phyloP scores from a whole-genome alignment of 2,113 vertebrate genomes.

The Pterocles gutturalis region DNA sequence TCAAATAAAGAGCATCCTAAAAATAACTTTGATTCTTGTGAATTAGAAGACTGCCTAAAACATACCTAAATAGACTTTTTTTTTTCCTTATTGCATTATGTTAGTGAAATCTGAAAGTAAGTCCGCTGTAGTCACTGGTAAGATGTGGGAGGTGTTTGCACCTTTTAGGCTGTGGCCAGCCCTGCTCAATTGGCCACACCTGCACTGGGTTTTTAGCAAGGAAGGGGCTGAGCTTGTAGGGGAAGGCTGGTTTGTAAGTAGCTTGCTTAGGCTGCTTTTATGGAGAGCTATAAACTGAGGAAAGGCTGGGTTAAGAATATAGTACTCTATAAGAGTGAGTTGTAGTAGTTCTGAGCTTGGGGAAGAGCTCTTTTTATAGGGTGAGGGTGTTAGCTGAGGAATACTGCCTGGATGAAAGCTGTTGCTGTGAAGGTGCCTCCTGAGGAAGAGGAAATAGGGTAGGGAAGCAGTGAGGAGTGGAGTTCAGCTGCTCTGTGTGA shows the following conservation, averaged over 20 bases:
- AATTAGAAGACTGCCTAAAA: background rate
- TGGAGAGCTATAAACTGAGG: background rate
- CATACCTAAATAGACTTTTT: background rate
- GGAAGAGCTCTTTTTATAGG: background rate
- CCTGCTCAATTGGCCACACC: background rate
- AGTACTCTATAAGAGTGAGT: background rate
- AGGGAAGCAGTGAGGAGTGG: background rate
- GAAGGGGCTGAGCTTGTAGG: background rate
- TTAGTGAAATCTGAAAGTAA: background rate
- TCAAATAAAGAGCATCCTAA: background rate
- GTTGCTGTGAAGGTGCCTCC: background rate
- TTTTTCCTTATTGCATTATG: background rate
- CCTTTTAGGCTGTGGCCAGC: background rate
- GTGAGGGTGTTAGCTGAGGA: background rate
- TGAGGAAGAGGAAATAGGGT: background rate
- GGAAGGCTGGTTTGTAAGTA: background rate
- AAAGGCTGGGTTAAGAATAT: background rate
- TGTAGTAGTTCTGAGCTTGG: background rate
- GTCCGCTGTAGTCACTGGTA: background rate
- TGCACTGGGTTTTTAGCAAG: background rate
- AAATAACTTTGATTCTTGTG: background rate
- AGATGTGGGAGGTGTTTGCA: background rate
- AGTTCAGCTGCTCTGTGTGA: background rate
- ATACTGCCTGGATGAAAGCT: background rate
- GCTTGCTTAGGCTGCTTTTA: background rate